These are phyloP conservation scores for Pogonognathellus flavescens DNA, from an alignment of 1,140 invertebrate species.

Conservation along the genomic window DNA sequence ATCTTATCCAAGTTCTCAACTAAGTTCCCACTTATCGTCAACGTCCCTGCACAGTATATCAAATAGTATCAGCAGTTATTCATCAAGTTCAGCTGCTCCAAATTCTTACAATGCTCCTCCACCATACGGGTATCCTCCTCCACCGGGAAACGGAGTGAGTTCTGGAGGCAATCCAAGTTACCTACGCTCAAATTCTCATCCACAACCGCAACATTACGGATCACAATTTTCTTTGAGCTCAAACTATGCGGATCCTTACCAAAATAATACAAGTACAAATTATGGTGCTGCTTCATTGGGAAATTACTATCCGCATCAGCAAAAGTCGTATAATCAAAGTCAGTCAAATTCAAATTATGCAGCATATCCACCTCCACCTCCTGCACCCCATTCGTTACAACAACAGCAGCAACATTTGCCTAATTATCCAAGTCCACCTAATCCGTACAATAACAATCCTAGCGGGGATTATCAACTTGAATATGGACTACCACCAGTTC, in stretches of 20 bases:
- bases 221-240: conserved; percentile 59
- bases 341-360: conserved; percentile 24
- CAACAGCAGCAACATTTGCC: conserved; percentile 8
- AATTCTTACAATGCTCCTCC: conserved; percentile 51
- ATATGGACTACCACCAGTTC: conserved; percentile 52
- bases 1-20: conserved; percentile 11
- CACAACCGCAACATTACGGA: conserved; percentile 54
- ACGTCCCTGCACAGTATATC: conserved; percentile 25
- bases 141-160: background rate
- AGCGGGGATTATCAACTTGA: conserved; percentile 38
- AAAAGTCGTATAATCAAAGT: conserved; percentile 7
- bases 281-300: background rate
- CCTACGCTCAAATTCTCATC: conserved; percentile 15
- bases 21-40: conserved; percentile 31
- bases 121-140: conserved; percentile 10
- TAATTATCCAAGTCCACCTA: background rate
- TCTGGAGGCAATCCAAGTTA: conserved; percentile 34
- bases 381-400: background rate
- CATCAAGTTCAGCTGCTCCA: conserved; percentile 2
- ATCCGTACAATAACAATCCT: conserved; percentile 7
- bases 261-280: background rate
- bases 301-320: conserved; percentile 3
- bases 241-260: conserved; percentile 58
- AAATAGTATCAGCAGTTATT: conserved; percentile 15
- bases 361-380: conserved; percentile 19